A percentile compares a stretch with the other conserved stretches of the same genome.
Conservation (phyloP, 1,140 invertebrate species). For the Euwallacea fornicatus region DNA sequence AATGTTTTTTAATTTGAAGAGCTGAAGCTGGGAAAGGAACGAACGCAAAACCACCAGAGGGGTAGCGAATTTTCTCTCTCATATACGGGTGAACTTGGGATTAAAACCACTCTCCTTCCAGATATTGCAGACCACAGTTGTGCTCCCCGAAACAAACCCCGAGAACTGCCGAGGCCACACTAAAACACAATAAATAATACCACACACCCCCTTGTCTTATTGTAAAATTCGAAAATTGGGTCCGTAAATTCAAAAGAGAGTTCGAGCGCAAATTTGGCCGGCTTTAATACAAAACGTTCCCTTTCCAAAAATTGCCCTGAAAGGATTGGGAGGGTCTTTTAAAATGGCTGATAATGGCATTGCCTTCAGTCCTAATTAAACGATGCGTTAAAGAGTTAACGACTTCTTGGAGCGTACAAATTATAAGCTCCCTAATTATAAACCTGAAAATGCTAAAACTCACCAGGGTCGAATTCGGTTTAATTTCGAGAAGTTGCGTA, state of each 20-base stretch:
- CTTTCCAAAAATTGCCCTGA: slow-evolving; percentile 18
- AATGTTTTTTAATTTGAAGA: no score
- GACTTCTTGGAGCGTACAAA: slow-evolving; percentile 32
- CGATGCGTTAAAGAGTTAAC: slow-evolving; percentile 39
- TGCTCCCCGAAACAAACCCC: no score
- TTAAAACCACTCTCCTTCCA: no score
- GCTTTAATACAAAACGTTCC: slow-evolving; percentile 15
- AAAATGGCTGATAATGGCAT: slow-evolving; percentile 38
- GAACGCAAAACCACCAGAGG: no score
- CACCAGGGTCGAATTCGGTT: no score
- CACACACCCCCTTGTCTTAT: background rate
- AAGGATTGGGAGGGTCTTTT: slow-evolving; percentile 24
- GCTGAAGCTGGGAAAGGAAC: no score
- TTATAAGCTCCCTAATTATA: slow-evolving; percentile 27
- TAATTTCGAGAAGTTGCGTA: no score
- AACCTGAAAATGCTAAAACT: slow-evolving; percentile 1
- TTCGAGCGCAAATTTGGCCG: slow-evolving; percentile 3
- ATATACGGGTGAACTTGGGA: no score
- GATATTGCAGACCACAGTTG: no score
- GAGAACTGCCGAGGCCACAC: no score
- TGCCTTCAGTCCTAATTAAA: slow-evolving; percentile 37
- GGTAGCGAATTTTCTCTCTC: no score
- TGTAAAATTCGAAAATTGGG: background rate
- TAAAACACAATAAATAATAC: slow-evolving; percentile 2
- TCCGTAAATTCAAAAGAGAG: slow-evolving; percentile 14